Conservation (phyloP, 1,140 invertebrate genomes). For the Zaprionus ghesquierei region DNA sequence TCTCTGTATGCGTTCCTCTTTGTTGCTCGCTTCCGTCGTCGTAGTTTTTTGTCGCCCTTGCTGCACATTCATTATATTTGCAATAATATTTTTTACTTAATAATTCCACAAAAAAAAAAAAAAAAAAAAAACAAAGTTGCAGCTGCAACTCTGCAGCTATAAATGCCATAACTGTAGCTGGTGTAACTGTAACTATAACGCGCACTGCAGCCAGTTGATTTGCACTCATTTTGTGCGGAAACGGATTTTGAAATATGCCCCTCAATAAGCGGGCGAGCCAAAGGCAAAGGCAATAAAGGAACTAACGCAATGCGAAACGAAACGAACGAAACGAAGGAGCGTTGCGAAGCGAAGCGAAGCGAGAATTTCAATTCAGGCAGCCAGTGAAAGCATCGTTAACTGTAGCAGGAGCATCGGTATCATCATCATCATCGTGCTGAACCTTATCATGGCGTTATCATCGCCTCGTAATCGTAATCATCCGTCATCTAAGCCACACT, state of each 20-base stretch:
- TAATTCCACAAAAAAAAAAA: slow-evolving; percentile 40
- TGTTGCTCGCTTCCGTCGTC: slow-evolving; percentile 4
- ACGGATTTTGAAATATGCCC: slow-evolving; percentile 66
- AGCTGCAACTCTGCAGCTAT: background rate
- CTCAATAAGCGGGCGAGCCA: slow-evolving; percentile 45
- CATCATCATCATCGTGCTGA: background rate
- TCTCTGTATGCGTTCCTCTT: background rate
- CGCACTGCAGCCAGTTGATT: slow-evolving; percentile 47
- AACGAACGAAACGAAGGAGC: slow-evolving; percentile 31
- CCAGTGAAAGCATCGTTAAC: background rate
- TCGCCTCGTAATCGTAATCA: slow-evolving; percentile 20
- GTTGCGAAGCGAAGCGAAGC: slow-evolving; percentile 48
- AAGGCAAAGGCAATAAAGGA: slow-evolving; percentile 8
- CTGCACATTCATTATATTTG: slow-evolving; percentile 68
- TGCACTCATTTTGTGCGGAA: slow-evolving; percentile 62
- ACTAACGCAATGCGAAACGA: slow-evolving; percentile 9
- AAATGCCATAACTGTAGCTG: slow-evolving; percentile 13
- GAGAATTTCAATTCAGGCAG: slow-evolving; percentile 59
- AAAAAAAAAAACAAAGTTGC: background rate
- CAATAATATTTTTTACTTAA: slow-evolving; percentile 74
- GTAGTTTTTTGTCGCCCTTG: slow-evolving; percentile 4
- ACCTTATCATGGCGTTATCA: background rate
- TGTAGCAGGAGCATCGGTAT: background rate
- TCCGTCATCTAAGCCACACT: slow-evolving; percentile 62
- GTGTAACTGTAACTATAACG: background rate